Evolutionary conservation across 2,888 invertebrate species (phyloP).

Genomic region (Campoplex capitator): DNA sequence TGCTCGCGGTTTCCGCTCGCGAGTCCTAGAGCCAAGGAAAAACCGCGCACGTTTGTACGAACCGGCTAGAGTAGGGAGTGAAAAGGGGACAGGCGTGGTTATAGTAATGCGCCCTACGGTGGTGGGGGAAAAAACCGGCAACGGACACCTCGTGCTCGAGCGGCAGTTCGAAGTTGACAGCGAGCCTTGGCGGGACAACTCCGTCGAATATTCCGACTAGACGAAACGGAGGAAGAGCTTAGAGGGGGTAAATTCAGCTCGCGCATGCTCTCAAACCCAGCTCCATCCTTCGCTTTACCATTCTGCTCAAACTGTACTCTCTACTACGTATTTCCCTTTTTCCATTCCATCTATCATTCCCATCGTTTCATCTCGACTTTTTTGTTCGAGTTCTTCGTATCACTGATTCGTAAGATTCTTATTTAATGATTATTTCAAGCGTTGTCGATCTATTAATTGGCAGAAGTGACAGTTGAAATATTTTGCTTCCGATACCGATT

Average conservation of each 20-base stretch:
- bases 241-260: conserved; percentile 77
- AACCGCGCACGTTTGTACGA: conserved; percentile 1
- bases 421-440: background rate
- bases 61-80: background rate
- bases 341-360: background rate
- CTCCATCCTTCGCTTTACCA: conserved; percentile 45
- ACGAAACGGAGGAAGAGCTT: background rate
- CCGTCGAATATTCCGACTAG: conserved; percentile 73
- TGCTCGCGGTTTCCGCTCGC: conserved; percentile 8
- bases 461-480: no score
- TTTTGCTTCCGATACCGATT: background rate
- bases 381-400: background rate
- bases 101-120: conserved; percentile 55
- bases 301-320: conserved; percentile 3
- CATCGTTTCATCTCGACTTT: background rate
- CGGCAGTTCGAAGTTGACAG: conserved; percentile 81
- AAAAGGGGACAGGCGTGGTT: conserved; percentile 46
- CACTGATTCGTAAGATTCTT: no score
- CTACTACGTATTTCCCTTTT: conserved; percentile 26
- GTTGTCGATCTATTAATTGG: no score
- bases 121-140: conserved; percentile 46
- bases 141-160: conserved; percentile 73
- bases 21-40: background rate
- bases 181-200: conserved; percentile 81
- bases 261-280: conserved; percentile 79